Evolutionary conservation across 1,140 invertebrate species (phyloP), one percentile per base, ranked within the genome.

Genomic region (Dendrolimus kikuchii): DNA sequence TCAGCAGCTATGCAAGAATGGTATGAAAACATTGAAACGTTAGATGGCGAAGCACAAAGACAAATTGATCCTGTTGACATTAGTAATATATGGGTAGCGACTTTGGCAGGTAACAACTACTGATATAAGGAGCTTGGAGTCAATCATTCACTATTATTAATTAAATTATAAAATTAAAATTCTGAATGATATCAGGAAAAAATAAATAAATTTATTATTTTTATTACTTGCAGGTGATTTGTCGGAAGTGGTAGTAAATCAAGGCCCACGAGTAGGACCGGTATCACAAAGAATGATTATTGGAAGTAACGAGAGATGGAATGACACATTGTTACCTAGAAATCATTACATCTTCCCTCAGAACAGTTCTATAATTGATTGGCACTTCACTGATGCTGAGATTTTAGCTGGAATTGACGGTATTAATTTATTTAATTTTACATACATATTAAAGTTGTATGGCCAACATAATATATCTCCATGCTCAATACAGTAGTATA

Each of bases 351-450:
- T 88, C 23, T 71, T 86, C 38, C 72, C 90, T 8, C 68, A 77
- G 23, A 88, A 89, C 47, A 68, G 61, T 10, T 71, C 81, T 4
- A 54, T 72, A 6, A 68, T 83, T 3, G 74, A 87, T 51, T 92
- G 90, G 84, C 90, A 92, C 53, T 77, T 91, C 38, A 93, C 91
- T 4, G 88, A 91, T 60, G 89, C 92, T 45, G 91, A 92, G 71
- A 88, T 93, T 47, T 66, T 92, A 50, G 91, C 90, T 50, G 91
- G 90, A 42, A 86, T 93, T 42, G 92, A 93, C 76, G 92, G 92
- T 92, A 82, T 46, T 36, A 0, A 7, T 8, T 46, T 36, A 8
- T 8, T 46, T 46, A n/a, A n/a, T n/a, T n/a, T n/a, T n/a, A n/a
- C n/a, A n/a, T n/a, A n/a, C n/a, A n/a, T n/a, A n/a, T n/a, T n/a